Evolutionary conservation across 2,888 invertebrate species (phyloP).

Genomic region (Coecobrya sp.): DNA sequence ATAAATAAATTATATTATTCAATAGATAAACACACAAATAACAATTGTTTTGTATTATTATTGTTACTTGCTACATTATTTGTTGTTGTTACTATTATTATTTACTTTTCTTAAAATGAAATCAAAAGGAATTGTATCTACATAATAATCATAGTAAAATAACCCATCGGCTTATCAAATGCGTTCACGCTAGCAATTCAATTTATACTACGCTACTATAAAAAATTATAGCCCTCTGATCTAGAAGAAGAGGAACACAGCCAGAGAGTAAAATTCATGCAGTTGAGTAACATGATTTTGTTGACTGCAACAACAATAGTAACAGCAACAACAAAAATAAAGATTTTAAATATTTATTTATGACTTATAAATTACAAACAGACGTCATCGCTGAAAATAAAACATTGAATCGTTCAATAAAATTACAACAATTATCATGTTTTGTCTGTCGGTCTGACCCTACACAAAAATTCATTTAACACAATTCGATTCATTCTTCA

Average conservation of each 20-base stretch:
- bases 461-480: no score
- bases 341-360: background rate
- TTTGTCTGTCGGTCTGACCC: no score
- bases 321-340: background rate
- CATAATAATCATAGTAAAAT: background rate
- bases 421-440: no score
- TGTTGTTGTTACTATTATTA: background rate
- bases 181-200: background rate
- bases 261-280: background rate
- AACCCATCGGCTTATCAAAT: background rate
- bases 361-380: background rate
- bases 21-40: background rate
- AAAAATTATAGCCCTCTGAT: background rate
- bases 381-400: no score
- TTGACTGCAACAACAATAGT: background rate
- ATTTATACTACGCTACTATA: background rate
- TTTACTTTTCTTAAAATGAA: conserved; percentile 2
- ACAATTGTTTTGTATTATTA: background rate
- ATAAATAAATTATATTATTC: background rate
- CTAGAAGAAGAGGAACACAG: background rate
- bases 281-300: background rate
- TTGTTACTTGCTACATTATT: conserved; percentile 2
- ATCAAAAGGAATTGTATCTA: background rate
- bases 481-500: no score
- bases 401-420: no score